Evolutionary conservation across 2,888 invertebrate species (phyloP).

Genomic region (Camptogramma bilineatum): DNA sequence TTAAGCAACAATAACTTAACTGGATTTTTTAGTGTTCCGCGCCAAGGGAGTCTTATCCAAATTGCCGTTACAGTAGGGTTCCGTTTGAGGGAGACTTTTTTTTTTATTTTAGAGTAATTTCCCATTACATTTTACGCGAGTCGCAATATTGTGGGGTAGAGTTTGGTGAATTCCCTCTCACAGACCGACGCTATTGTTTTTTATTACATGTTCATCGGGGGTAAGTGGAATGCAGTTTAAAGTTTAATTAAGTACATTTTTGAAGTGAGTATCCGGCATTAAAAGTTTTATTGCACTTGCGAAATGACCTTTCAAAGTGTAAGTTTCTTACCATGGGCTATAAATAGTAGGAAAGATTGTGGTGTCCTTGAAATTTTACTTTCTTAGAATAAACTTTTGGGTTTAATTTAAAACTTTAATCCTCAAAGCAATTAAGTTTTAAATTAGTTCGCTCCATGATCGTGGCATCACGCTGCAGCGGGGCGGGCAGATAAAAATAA

Average conservation of each 20-base stretch:
- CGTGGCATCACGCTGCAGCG: conserved; percentile 25
- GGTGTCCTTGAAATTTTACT: neutral
- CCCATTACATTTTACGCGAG: conserved; percentile 80
- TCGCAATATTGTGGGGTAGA: conserved; percentile 67
- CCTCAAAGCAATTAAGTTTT: conserved; percentile 60
- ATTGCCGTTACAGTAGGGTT: conserved; percentile 78
- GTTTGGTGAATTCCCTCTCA: conserved; percentile 60
- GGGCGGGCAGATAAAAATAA: conserved; percentile 27
- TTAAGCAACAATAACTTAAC: conserved; percentile 51
- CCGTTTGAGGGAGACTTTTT: conserved; percentile 68
- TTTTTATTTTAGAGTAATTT: conserved; percentile 82
- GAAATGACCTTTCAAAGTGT: neutral
- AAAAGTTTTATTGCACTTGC: neutral
- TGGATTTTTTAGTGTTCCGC: conserved; percentile 76
- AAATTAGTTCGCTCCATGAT: conserved; percentile 53
- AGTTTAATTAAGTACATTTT: conserved; percentile 42
- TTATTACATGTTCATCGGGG: conserved; percentile 46
- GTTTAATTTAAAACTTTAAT: conserved; percentile 44
- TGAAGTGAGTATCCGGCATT: conserved; percentile 6
- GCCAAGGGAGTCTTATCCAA: conserved; percentile 76
- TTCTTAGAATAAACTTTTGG: neutral
- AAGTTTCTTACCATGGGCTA: neutral
- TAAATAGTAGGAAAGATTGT: neutral
- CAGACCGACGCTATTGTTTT: conserved; percentile 49
- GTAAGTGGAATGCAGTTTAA: conserved; percentile 41